Conservation (phyloP, 2,113 vertebrate species). For the Eubucco bourcierii region DNA sequence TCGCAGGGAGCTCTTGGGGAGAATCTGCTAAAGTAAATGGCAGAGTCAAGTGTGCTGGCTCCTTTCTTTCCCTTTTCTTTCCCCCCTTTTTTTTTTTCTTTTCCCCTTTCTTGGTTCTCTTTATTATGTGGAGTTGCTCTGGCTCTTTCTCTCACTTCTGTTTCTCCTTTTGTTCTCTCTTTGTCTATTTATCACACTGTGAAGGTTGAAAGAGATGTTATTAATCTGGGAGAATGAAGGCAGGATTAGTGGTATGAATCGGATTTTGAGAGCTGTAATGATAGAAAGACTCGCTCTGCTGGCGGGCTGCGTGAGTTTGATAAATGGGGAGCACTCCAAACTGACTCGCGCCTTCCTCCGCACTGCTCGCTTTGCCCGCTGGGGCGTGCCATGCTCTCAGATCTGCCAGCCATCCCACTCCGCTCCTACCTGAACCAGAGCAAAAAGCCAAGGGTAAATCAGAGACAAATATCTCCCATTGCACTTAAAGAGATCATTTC, state of each 20-base stretch:
- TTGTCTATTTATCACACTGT: constrained; percentile 99
- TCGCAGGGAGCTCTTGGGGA: constrained; percentile 63
- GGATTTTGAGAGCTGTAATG: constrained; percentile 99
- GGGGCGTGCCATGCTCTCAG: constrained; percentile 87
- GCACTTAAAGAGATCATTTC: constrained; percentile 84
- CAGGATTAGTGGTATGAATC: constrained; percentile 99
- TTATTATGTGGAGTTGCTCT: constrained; percentile 85
- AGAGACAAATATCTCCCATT: constrained; percentile 84
- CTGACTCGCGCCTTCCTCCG: constrained; percentile 86
- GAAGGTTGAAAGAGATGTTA: constrained; percentile 99
- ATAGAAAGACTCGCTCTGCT: constrained; percentile 99
- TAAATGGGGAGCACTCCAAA: constrained; percentile 97
- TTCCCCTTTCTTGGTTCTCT: constrained; percentile 83
- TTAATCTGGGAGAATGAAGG: constrained; percentile 99
- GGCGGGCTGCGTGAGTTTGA: constrained; percentile 99
- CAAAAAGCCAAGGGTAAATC: constrained; percentile 86
- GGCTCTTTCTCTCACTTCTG: constrained; percentile 87
- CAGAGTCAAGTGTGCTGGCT: constrained; percentile 75
- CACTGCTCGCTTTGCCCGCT: constrained; percentile 83
- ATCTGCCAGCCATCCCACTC: constrained; percentile 85
- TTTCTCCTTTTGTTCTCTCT: constrained; percentile 97
- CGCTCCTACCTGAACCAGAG: constrained; percentile 84
- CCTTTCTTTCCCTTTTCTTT: constrained; percentile 70
- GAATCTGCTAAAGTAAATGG: constrained; percentile 73
- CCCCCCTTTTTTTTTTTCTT: constrained; percentile 51